Evolutionary conservation across 2,113 vertebrate species (phyloP).

Genomic region (Dasypus novemcinctus): DNA sequence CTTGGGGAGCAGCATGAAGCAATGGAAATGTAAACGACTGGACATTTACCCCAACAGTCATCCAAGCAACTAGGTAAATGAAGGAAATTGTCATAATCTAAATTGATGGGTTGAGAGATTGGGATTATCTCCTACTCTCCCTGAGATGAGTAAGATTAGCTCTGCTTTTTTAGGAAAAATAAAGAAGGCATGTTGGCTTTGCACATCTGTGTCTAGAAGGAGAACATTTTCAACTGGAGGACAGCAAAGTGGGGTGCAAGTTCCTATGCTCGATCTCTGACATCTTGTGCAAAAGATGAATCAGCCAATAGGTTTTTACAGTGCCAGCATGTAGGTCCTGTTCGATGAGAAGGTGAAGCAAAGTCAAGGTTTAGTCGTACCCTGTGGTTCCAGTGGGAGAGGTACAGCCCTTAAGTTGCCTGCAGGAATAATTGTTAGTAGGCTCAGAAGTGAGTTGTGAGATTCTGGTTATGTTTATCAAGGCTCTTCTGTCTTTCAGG

Average conservation of each 20-base stretch:
- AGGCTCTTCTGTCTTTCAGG: background rate
- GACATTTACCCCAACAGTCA: too few species aligned
- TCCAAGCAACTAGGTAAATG: background rate
- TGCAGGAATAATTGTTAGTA: rapidly evolving
- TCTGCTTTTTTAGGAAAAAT: background rate
- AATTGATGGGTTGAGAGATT: too few species aligned
- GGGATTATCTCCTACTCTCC: rapidly evolving
- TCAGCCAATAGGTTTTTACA: background rate
- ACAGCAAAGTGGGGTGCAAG: rapidly evolving
- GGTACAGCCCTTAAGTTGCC: rapidly evolving
- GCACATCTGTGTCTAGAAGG: rapidly evolving
- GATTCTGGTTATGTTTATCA: background rate
- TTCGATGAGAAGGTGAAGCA: background rate
- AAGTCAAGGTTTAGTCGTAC: rapidly evolving
- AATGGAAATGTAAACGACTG: background rate
- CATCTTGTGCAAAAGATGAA: rapidly evolving
- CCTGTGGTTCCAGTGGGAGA: rapidly evolving
- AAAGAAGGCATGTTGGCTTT: rapidly evolving
- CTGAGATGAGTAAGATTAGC: rapidly evolving
- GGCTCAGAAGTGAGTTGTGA: background rate
- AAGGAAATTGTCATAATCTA: background rate
- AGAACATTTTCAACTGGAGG: background rate
- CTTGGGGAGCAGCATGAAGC: rapidly evolving
- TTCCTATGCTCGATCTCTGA: background rate
- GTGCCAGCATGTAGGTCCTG: rapidly evolving